Base-by-base conservation (phyloP, 2,797 vertebrate species). In the Karalla daura region DNA sequence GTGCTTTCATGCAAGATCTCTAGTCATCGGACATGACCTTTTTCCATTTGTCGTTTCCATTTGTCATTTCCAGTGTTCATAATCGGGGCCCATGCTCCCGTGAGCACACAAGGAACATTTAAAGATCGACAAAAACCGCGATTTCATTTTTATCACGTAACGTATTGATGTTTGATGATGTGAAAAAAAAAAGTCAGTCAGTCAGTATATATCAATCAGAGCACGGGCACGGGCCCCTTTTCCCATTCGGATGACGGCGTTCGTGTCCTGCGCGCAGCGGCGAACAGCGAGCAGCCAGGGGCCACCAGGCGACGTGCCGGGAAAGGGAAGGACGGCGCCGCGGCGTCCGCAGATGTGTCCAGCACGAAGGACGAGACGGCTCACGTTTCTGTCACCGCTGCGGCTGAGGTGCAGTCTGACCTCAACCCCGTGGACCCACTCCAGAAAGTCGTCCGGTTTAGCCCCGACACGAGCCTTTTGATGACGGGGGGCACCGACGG, bases 381-480 rank as follows among this genome's bases (percentile, higher is more conserved):
- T 0, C 89, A 86, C 59, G 88, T 98, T 62, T 70, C 47, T 0
- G 95, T 98, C 72, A 92, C 94, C 39, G 80, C 78, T 32, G 46
- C 96, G 74, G 93, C 92, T 54, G 87, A 93, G 0, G 93, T 98
- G 17, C 93, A 95, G 86, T 97, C 95, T 0, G 97, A 99, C 73
- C 86, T 93, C 74, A 95, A 95, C 84, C 83, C 93, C 0, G 62
- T 78, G 64, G 97, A 99, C 0, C 95, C 94, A 0, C 90, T 98
- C 45, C 97, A 98, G 91, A 99, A 98, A 75, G 94, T 94, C 0
- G 96, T 99, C 1, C 61, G 95, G 62, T 97, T 97, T 87, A 98
- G 92, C 28, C 59, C 87, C 0, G 95, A 98, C 45, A 80, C 89
- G 5, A 94, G 91, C 10, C 90, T 97, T 21, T 92, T 99, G 9